phyloP scores from a whole-genome alignment of 2,888 invertebrate genomes.

The Diadromus collaris region DNA sequence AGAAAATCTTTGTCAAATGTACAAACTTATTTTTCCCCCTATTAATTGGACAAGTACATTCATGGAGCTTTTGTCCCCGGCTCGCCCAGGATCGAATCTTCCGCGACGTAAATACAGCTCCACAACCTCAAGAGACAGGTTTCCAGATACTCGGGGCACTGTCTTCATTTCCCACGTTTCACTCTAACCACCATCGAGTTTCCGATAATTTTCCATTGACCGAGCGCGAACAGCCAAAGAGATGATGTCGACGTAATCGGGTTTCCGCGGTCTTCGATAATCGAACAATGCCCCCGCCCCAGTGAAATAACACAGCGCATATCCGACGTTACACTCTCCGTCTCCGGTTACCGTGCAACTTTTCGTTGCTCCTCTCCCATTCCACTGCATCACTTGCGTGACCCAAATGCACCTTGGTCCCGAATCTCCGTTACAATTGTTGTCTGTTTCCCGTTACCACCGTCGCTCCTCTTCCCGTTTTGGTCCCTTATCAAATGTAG shows the following conservation, averaged over 20 bases:
- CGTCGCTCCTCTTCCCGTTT: not conserved
- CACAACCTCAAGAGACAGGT: not conserved
- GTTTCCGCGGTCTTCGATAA: conserved; percentile 41
- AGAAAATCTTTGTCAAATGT: too few species aligned
- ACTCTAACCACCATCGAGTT: not conserved
- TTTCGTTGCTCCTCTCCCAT: conserved; percentile 22
- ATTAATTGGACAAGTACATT: not conserved
- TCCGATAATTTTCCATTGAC: conserved; percentile 39
- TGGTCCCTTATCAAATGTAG: conserved; percentile 42
- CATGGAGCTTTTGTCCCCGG: not conserved
- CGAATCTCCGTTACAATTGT: conserved; percentile 46
- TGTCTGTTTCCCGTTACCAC: conserved; percentile 8
- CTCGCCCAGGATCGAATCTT: not conserved
- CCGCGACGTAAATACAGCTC: not conserved
- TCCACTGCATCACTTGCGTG: conserved; percentile 35
- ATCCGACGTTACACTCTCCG: conserved; percentile 26
- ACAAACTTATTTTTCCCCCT: too few species aligned
- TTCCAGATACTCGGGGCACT: not conserved
- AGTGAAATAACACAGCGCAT: not conserved
- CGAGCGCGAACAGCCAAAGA: not conserved
- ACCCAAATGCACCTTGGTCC: conserved; percentile 43
- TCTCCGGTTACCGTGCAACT: conserved; percentile 42
- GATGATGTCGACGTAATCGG: conserved; percentile 36
- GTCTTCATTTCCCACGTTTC: conserved; percentile 6
- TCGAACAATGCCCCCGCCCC: conserved; percentile 39